These are phyloP conservation scores for Sylvia atricapilla DNA, from an alignment of 2,113 vertebrate genomes.

Conservation along the genomic window DNA sequence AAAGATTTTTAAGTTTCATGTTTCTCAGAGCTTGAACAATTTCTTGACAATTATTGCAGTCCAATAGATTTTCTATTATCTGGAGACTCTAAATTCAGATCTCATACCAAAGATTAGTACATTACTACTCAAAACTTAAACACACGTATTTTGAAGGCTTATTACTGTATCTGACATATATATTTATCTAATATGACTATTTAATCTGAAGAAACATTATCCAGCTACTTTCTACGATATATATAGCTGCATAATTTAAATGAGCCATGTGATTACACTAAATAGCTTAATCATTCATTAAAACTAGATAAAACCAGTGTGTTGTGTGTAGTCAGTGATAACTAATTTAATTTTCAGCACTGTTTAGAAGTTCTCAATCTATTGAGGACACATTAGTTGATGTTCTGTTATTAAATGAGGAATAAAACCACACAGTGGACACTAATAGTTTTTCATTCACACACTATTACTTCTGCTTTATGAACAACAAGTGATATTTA, in stretches of 20 bases:
- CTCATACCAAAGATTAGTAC: neutral
- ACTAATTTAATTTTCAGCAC: neutral
- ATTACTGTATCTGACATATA: neutral
- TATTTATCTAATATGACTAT: neutral
- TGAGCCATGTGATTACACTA: neutral
- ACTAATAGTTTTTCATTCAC: neutral
- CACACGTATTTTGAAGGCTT: neutral
- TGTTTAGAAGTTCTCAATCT: neutral
- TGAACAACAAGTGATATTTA: neutral
- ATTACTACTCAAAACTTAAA: neutral
- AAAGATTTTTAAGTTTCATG: neutral
- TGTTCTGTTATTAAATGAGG: neutral
- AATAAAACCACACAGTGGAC: neutral
- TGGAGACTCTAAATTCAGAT: neutral
- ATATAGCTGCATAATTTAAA: neutral
- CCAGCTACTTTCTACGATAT: neutral
- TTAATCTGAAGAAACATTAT: neutral
- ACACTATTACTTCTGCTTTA: neutral
- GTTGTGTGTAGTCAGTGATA: neutral
- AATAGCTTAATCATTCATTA: neutral
- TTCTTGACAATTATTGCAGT: neutral
- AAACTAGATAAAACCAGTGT: neutral
- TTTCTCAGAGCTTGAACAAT: neutral
- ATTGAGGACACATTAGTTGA: neutral
- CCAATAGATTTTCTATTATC: neutral